These are phyloP conservation scores for Drosophila busckii DNA, from an alignment of 1,140 invertebrate genomes.

Conservation along the genomic window DNA sequence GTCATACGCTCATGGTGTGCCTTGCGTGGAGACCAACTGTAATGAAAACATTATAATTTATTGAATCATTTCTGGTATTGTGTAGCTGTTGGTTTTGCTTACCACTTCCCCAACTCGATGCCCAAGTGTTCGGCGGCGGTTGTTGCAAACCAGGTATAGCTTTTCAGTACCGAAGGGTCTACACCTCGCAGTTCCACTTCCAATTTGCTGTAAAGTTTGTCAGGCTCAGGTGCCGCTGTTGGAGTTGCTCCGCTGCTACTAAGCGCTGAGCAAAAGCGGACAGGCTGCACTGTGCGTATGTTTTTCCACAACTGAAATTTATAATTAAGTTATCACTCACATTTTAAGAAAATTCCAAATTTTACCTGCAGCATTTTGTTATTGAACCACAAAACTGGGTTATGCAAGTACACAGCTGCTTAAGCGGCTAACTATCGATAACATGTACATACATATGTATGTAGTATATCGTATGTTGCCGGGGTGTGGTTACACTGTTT, in stretches of 20 bases:
- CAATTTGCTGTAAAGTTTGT: slow-evolving; percentile 90
- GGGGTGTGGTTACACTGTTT: slow-evolving; percentile 18
- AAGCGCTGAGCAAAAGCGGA: slow-evolving; percentile 34
- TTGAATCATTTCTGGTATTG: too few species aligned
- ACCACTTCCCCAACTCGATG: slow-evolving; percentile 88
- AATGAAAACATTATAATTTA: slow-evolving; percentile 55
- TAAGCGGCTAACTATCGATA: slow-evolving; percentile 5
- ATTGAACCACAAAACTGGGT: slow-evolving; percentile 37
- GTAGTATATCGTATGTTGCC: background rate
- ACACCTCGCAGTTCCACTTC: slow-evolving; percentile 92
- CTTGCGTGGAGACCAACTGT: slow-evolving; percentile 86
- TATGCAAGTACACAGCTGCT: slow-evolving; percentile 54
- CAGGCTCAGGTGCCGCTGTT: slow-evolving; percentile 67
- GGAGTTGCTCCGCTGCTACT: slow-evolving; percentile 7
- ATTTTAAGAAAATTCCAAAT: background rate
- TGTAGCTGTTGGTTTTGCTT: slow-evolving; percentile 46
- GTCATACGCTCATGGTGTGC: slow-evolving; percentile 87
- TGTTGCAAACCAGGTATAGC: slow-evolving; percentile 91
- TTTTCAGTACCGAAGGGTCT: slow-evolving; percentile 91
- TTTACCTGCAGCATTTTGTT: slow-evolving; percentile 59
- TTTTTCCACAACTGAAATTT: slow-evolving; percentile 24
- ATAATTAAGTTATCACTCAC: too few species aligned
- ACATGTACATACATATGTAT: too few species aligned
- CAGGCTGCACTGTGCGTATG: slow-evolving; percentile 31
- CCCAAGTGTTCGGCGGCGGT: slow-evolving; percentile 89